Evolutionary conservation across 2,113 vertebrate genomes (phyloP).

Genomic region (Caracal caracal): DNA sequence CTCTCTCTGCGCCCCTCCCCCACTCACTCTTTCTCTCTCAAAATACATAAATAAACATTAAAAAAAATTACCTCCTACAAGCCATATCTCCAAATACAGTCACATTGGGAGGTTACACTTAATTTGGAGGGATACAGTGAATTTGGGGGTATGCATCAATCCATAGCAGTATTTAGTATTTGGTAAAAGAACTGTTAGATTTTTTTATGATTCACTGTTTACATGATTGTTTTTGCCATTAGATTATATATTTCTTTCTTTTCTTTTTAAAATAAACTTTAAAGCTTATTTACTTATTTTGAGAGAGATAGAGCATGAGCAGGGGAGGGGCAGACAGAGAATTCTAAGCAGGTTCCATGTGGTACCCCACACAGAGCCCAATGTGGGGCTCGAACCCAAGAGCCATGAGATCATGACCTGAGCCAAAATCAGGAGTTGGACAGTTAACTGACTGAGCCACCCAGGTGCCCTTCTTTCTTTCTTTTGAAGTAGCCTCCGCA

Average conservation of each 20-base stretch:
- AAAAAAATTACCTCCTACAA: background rate
- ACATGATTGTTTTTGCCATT: background rate
- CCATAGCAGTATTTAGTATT: background rate
- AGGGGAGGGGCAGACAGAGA: too few relatives aligned
- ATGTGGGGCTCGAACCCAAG: too few relatives aligned
- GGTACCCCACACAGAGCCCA: too few relatives aligned
- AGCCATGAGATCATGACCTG: too few relatives aligned
- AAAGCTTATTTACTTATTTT: too few relatives aligned
- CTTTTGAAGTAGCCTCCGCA: background rate
- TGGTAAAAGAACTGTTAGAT: slow-evolving; percentile 33
- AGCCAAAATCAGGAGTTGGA: too few relatives aligned
- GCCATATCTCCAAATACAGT: background rate
- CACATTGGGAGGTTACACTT: background rate
- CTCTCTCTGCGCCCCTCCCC: too few relatives aligned
- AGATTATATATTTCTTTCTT: background rate
- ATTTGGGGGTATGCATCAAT: background rate
- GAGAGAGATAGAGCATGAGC: too few relatives aligned
- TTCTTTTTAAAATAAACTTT: background rate
- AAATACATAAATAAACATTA: too few relatives aligned
- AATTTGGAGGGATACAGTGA: background rate
- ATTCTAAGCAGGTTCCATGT: too few relatives aligned
- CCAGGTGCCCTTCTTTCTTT: background rate
- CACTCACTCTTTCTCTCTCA: too few relatives aligned
- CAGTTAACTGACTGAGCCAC: too few relatives aligned
- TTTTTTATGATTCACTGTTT: slow-evolving; percentile 38